Base-by-base conservation (phyloP, 1,140 invertebrate genomes). In the Atta texana region DNA sequence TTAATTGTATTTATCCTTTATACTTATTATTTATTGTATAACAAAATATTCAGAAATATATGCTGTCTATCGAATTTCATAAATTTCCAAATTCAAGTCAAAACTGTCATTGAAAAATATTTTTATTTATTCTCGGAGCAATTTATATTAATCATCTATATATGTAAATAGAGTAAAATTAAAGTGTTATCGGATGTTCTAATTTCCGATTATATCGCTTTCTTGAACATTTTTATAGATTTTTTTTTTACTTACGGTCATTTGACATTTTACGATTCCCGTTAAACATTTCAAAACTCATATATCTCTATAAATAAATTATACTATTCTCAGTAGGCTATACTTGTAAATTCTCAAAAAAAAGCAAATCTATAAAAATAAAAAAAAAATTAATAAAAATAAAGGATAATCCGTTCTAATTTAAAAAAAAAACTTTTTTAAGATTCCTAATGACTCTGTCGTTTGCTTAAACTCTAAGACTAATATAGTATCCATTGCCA, bases 161-260 rank as follows among this genome's bases (percentile, higher is more conserved):
- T 53, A 34, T 14, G 12, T 4, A 12, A 39, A 24, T 39, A 18
- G 31, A 21, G 1, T 34, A 34, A 28, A 80, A 68, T 55, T 68
- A 21, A 80, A 53, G 12, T 24, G 31, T 44, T 44, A 69, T 16
- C 44, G n/a, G 0, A 69, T 80, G 16, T 69, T 28, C 64, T 57
- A 81, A 8, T 69, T 81, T 81, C 2, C 51, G 14, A 69, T 34
- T 34, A 34, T 31, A 24, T 18, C 51, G 34, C n/a, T 21, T 81
- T 53, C 21, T 55, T 39, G 3, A 3, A 68, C n/a, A 16, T 55
- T 18, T 21, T 55, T 24, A 24, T 14, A 12, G 21, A 69, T 71
- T 34, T 68, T 66, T 66, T 24, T 24, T 16, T 21, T 21, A 53
- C 34, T 34, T 24, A 34, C 34, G 8, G 68, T 28, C 21, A 16